phyloP scores from a whole-genome alignment of 2,113 vertebrate species.

The Jaculus jaculus region DNA sequence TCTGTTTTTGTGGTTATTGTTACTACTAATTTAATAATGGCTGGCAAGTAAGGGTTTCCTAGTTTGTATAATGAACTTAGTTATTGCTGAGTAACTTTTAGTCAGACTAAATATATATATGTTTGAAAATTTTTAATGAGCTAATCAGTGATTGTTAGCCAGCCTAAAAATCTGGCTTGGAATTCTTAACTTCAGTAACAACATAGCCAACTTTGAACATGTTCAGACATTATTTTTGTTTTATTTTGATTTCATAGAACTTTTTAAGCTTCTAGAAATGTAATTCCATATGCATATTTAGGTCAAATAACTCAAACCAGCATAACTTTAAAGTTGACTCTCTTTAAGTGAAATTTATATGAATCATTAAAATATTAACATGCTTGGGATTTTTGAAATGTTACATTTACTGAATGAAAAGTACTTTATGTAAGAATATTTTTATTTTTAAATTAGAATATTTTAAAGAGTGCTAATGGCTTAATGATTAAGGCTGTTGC shows the following conservation, averaged over 20 bases:
- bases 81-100: not conserved
- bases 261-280: slow-evolving; percentile 10
- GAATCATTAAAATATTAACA: slow-evolving; percentile 9
- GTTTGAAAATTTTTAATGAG: slow-evolving; percentile 14
- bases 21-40: slow-evolving; percentile 21
- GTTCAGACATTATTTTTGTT: not conserved
- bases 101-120: not conserved
- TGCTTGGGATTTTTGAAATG: not conserved
- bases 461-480: too few species aligned
- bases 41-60: not conserved
- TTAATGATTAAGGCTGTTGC: too few species aligned
- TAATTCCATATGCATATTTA: not conserved
- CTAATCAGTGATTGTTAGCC: not conserved
- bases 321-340: slow-evolving; percentile 15
- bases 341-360: not conserved
- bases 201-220: not conserved
- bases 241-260: slow-evolving; percentile 27
- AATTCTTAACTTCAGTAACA: not conserved
- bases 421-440: slow-evolving; percentile 10
- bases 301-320: not conserved
- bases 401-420: not conserved
- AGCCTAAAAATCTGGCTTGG: not conserved
- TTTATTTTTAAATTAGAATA: not conserved
- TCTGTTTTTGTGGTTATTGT: not conserved
- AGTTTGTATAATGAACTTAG: not conserved